Evolutionary conservation across 2,888 invertebrate genomes (phyloP), one percentile per base, ranked within the genome.

Genomic region (Lepidonotus clava): DNA sequence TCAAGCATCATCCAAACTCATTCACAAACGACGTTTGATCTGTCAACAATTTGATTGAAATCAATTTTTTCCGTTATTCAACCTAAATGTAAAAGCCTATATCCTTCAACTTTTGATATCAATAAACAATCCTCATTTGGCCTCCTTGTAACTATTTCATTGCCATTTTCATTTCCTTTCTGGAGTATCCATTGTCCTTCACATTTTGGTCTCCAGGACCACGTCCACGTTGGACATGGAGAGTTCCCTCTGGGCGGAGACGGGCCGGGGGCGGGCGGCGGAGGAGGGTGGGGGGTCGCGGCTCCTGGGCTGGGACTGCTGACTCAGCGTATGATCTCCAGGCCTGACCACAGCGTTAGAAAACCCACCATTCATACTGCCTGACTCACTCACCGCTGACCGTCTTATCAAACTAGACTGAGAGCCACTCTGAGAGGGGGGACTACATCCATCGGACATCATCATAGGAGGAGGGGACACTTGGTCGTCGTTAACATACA

Each of bases 141-240:
- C n/a, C n/a, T n/a, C n/a, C n/a, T n/a, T n/a, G n/a, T n/a, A 46
- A 46, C 46, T 6, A 18, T 11, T 46, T 46, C 46, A 46, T 46
- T 18, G 46, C 18, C 46, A 11, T 6, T 46, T n/a, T 6, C 18
- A 46, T 6, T 46, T 46, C 46, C 46, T 46, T 46, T 46, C 46
- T 46, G 46, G 8, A n/a, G n/a, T n/a, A n/a, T n/a, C n/a, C n/a
- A n/a, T 46, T 18, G 6, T 46, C 24, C n/a, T 32, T 80, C 28
- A 80, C 80, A 80, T 46, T 34, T 80, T 80, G 2, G 80, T 80
- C 21, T 80, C 80, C n/a, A 80, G 32, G 80, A 80, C 80, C 1
- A 80, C 80, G 24, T 51, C 80, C 1, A 80, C 80, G 24, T 51
- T 80, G 24, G 41, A 32, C 41, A 80, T 41, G 18, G 80, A 80